Evolutionary conservation across 2,113 vertebrate species (phyloP), one percentile per base, ranked within the genome.

Genomic region (Tychaedon coryphoeus): DNA sequence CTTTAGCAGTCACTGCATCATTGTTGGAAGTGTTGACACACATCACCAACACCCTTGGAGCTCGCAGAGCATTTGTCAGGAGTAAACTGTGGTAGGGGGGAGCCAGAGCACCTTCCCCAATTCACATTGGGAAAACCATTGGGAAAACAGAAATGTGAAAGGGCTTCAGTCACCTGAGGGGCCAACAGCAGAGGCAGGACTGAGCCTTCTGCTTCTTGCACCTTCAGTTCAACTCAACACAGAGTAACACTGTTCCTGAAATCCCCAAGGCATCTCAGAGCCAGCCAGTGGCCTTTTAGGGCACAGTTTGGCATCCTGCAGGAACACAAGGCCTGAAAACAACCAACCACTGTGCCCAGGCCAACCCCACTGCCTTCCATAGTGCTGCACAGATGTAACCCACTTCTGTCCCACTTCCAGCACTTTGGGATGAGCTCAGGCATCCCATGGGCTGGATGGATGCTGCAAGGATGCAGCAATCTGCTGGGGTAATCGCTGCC

Each of bases 361-460:
- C 26, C 66, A 48, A 4, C 15, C 56, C 8, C 2, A 19, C 72
- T 20, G 0, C 36, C 38, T 73, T 22, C 43, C 56, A 3, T 0
- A 0, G 18, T 0, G 3, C 56, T 29, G 13, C 42, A 16, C 0
- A 3, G 42, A 11, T 18, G 20, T 43, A 26, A 34, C 15, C 61
- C 53, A 17, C 12, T 22, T 4, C n/a, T 47, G 33, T 43, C 15
- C 61, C 53, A 15, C 10, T 22, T 4, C 34, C 61, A 77, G 47
- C 7, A 0, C 48, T 28, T 1, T 15, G 8, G 43, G 24, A 4
- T 5, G 7, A 13, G 13, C 19, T 61, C 38, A 36, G 50, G 48
- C 14, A 0, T 19, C 79, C 23, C 11, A 1, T 28, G 48, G 26
- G 47, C 29, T 53, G 47, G 18, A 18, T 7, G 40, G 40, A 40